Evolutionary conservation across 2,113 vertebrate genomes (phyloP).

Genomic region (Saccopteryx bilineata): DNA sequence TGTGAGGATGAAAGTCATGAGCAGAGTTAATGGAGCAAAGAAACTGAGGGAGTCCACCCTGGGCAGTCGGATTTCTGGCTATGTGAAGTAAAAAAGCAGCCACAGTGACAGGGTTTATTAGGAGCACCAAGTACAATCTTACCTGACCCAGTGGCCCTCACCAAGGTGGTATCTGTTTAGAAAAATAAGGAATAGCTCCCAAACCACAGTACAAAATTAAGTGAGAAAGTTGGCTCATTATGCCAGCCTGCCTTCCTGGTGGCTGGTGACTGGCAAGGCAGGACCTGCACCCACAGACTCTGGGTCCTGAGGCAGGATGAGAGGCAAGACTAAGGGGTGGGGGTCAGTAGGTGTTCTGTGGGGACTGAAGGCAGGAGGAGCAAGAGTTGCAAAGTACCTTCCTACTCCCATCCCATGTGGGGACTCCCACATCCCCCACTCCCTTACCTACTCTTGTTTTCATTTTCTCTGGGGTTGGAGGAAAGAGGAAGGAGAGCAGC

Average conservation of each 20-base stretch:
- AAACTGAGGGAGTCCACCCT: too few relatives aligned
- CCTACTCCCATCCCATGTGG: accelerated
- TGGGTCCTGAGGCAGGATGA: neutral
- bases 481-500: neutral
- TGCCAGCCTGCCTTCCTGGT: neutral
- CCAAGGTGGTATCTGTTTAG: neutral
- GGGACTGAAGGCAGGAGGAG: neutral
- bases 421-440: accelerated
- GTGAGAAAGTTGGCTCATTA: neutral
- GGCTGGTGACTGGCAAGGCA: neutral
- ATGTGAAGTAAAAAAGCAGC: neutral
- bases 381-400: accelerated
- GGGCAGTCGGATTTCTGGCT: neutral
- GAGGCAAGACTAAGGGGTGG: neutral
- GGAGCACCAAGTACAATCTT: neutral
- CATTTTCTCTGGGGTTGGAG: neutral
- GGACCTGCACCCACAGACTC: neutral
- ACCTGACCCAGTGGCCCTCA: neutral
- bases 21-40: neutral
- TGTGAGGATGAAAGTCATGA: neutral
- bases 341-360: neutral
- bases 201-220: neutral
- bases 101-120: neutral
- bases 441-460: neutral
- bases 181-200: neutral